Evolutionary conservation across 2,888 invertebrate genomes (phyloP), one percentile per base, ranked within the genome.

Genomic region (Calephelis perditalis): DNA sequence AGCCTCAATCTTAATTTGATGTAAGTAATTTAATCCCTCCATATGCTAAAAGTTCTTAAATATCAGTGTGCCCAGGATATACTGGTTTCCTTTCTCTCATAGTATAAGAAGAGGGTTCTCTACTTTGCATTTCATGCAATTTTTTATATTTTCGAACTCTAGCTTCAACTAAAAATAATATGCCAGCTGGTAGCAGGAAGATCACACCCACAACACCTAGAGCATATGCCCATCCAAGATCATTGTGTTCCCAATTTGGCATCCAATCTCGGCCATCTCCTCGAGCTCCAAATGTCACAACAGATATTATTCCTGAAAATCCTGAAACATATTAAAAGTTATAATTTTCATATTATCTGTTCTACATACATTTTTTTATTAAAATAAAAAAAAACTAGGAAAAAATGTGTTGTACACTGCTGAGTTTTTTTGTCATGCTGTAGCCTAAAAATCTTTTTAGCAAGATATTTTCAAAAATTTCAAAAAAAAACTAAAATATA

Each of bases 221-320:
- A 1, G 96, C 98, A 84, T 94, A 99, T 0, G 98, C 96, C 97
- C 98, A 99, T 10, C 98, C 95, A 60, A 98, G 92, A 78, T 97
- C 96, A 84, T 99, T 99, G 79, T 98, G 96, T 73, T 98, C 96
- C 96, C 98, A 97, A 73, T 97, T 94, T 0, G 98, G 98, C 96
- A 99, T 97, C 96, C 98, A 97, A 74, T 96, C 97, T 67, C 98
- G 92, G 5, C 96, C 95, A 82, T 98, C 97, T 5, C 98, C 98
- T 77, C 95, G 93, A 0, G 95, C 95, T 46, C 98, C 98, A 84
- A 99, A 99, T 62, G 96, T 95, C 3, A 96, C 92, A 0, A 97
- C 95, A 0, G 97, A 94, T 74, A 98, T 94, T 2, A 97, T 91
- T 9, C 97, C 97, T 70, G 95, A 94, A 54, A 96, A 76, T 11